Evolutionary conservation across 2,113 vertebrate genomes (phyloP), one percentile per base, ranked within the genome.

Genomic region (Chlamydotis undulata): DNA sequence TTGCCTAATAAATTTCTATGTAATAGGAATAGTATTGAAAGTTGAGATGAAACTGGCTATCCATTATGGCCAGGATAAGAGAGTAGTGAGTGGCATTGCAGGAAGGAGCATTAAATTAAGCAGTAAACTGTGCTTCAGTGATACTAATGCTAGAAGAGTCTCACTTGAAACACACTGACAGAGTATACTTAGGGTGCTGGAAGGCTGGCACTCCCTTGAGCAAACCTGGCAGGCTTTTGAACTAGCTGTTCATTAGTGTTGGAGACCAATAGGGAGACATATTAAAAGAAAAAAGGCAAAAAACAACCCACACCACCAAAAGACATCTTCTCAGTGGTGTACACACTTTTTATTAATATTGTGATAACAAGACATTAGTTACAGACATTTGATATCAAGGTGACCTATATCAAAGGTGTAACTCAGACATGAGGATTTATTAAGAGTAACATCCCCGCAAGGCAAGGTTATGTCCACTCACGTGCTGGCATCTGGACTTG

Each of bases 341-440:
- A 13, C 7, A 2, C 25, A 25, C 53, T 71, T 81, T 95, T 97
- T 87, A 92, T 95, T 90, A 56, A 59, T 18, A 19, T 28, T 19
- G 41, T 65, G 68, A 26, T 23, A 69, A 39, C 31, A 75, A 73
- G 49, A 39, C 14, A 29, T 37, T 21, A 64, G 65, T 60, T 56
- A 70, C 50, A 92, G 39, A 25, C 15, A 37, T 8, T 8, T 35
- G 37, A 67, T 2, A 2, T 55, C 31, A 23, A 33, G 17, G 64
- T 78, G 73, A 77, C 13, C 1, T 3, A 4, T n/a, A 78, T 24
- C 45, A n/a, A 35, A 81, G 47, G 24, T 37, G n/a, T 45, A 18
- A 49, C 10, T 50, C 6, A 2, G 35, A 10, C 11, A 2, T 5
- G 8, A 77, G 41, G 17, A 18, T 60, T 82, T 90, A 49, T 37